Conservation (phyloP, 2,888 invertebrate species). For the Ommatoiulus sabulosus region DNA sequence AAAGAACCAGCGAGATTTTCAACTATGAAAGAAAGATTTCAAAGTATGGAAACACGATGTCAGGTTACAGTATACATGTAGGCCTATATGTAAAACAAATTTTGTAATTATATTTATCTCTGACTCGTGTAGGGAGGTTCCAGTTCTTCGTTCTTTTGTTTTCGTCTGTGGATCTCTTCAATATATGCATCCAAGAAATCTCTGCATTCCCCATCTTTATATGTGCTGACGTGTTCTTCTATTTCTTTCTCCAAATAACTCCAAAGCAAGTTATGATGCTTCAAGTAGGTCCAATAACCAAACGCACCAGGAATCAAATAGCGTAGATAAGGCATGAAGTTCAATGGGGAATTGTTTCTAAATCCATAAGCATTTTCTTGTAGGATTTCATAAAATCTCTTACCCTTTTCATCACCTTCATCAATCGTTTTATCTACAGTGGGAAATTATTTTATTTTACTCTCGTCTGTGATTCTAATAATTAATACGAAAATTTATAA, state of each 20-base stretch:
- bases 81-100: not conserved
- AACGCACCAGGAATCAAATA: not conserved
- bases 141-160: not conserved
- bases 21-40: conserved; percentile 20
- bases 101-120: too few relatives aligned
- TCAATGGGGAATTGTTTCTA: conserved; percentile 13
- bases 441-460: too few relatives aligned
- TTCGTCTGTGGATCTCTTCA: not conserved
- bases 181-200: conserved; percentile 44
- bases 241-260: not conserved
- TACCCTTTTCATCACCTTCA: not conserved
- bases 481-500: too few relatives aligned
- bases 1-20: conserved; percentile 55
- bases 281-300: conserved; percentile 17
- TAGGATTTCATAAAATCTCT: not conserved
- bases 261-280: not conserved
- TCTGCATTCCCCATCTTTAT: not conserved
- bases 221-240: not conserved
- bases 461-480: too few relatives aligned
- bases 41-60: not conserved
- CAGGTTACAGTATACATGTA: not conserved
- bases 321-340: conserved; percentile 52
- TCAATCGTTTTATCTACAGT: not conserved
- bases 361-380: not conserved
- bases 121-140: not conserved